Percentiles rank a stretch among this genome's conserved stretches.
Conservation (phyloP, 2,113 vertebrate species). For the Alaudala cheleensis region DNA sequence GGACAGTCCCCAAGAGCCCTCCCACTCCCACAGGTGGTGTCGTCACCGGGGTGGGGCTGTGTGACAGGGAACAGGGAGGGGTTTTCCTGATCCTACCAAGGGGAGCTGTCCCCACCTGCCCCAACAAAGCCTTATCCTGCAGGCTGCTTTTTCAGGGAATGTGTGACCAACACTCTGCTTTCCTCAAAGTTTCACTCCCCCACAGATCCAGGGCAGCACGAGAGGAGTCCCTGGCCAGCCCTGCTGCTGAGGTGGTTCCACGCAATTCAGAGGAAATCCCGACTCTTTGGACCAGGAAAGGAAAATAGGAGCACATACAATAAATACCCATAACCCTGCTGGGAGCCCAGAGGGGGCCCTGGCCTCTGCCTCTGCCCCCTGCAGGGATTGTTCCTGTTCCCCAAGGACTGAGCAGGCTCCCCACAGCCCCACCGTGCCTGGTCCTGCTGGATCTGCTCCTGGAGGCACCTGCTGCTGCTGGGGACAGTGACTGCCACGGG, state of each 20-base stretch:
- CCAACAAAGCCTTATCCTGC: neutral
- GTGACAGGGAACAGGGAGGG: neutral
- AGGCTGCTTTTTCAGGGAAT: neutral
- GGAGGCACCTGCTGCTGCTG: neutral
- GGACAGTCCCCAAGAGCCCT: neutral
- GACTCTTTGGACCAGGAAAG: constrained; percentile 49
- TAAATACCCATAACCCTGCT: neutral
- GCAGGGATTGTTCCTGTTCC: accelerated
- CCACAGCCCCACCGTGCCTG: neutral
- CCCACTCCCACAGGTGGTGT: accelerated
- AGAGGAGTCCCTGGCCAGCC: constrained; percentile 56
- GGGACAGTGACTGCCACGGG: neutral
- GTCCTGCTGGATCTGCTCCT: neutral
- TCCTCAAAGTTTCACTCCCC: constrained; percentile 62
- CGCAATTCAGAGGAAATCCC: constrained; percentile 52
- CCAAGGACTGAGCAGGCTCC: neutral
- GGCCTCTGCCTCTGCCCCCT: neutral
- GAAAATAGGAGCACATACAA: constrained; percentile 20
- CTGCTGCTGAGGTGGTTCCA: constrained; percentile 63
- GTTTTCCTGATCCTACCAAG: accelerated
- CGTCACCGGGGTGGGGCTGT: accelerated
- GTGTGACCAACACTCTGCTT: neutral
- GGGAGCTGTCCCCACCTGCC: neutral
- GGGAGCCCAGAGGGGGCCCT: neutral
- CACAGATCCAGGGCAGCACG: constrained; percentile 57